Conservation (phyloP, 2,888 invertebrate genomes). For the Alloplasta piceator region DNA sequence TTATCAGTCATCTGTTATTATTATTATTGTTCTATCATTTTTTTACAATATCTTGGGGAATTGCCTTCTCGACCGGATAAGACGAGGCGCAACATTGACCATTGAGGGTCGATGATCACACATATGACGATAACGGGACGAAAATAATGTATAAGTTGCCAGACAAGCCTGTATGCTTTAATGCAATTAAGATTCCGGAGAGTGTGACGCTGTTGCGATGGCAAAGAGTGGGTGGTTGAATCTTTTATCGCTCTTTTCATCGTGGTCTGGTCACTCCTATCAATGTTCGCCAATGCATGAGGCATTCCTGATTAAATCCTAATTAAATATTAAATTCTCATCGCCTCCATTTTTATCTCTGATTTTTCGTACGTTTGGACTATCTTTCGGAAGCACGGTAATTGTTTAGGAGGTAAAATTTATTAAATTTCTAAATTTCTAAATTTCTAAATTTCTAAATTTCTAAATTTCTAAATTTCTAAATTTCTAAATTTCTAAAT, state of each 20-base stretch:
- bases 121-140: conserved; percentile 65
- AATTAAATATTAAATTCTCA: no score
- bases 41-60: not conserved
- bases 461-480: no score
- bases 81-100: not conserved
- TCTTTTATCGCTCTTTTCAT: conserved; percentile 46
- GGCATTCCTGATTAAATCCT: no score
- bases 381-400: no score
- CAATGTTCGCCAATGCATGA: conserved; percentile 19
- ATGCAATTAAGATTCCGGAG: conserved; percentile 77
- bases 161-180: conserved; percentile 71
- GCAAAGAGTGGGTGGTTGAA: conserved; percentile 52
- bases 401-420: no score
- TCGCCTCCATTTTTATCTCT: no score
- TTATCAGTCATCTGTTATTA: not conserved
- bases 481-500: no score
- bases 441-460: no score
- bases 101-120: conserved; percentile 62
- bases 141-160: conserved; percentile 63
- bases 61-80: conserved; percentile 16
- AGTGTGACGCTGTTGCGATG: conserved; percentile 32
- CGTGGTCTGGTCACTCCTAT: conserved; percentile 18
- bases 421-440: no score
- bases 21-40: not conserved
- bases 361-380: no score